These are phyloP conservation scores for Gymnodraco acuticeps DNA, from an alignment of 2,797 vertebrate genomes.

Conservation along the genomic window DNA sequence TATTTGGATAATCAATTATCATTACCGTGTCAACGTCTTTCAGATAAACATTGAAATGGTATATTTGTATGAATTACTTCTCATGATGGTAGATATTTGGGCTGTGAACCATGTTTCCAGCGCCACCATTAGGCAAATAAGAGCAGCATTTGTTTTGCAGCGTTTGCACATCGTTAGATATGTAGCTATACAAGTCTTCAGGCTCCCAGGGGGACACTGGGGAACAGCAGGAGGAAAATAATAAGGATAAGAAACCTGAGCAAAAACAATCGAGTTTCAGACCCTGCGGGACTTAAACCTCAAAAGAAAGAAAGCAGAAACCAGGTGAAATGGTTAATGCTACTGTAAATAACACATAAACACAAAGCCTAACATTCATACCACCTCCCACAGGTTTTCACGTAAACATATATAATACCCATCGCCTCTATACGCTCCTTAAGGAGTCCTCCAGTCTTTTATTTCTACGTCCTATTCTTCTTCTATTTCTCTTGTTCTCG, in stretches of 20 bases:
- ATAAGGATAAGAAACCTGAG: conserved; percentile 66
- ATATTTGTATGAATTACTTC: too few relatives aligned
- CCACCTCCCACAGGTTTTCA: conserved; percentile 43
- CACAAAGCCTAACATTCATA: conserved; percentile 41
- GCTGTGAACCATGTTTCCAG: conserved; percentile 27
- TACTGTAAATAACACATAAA: conserved; percentile 70
- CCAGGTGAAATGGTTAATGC: conserved; percentile 71
- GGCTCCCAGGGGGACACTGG: conserved; percentile 23
- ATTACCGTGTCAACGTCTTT: neutral
- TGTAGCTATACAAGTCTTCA: conserved; percentile 37
- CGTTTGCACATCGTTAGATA: conserved; percentile 58
- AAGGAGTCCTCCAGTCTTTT: conserved; percentile 45
- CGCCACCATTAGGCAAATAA: conserved; percentile 42
- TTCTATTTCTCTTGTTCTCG: conserved; percentile 39
- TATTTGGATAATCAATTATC: neutral
- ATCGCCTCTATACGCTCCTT: conserved; percentile 28
- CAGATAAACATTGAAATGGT: too few relatives aligned
- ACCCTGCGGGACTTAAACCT: conserved; percentile 41
- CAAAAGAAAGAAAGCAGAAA: conserved; percentile 57
- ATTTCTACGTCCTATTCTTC: conserved; percentile 35
- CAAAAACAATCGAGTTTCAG: conserved; percentile 43
- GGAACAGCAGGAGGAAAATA: conserved; percentile 52
- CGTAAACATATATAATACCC: conserved; percentile 45
- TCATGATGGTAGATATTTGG: neutral
- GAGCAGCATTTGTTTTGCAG: conserved; percentile 43